Base-by-base conservation (phyloP, 2,888 invertebrate species). In the Drosophila lacicola region DNA sequence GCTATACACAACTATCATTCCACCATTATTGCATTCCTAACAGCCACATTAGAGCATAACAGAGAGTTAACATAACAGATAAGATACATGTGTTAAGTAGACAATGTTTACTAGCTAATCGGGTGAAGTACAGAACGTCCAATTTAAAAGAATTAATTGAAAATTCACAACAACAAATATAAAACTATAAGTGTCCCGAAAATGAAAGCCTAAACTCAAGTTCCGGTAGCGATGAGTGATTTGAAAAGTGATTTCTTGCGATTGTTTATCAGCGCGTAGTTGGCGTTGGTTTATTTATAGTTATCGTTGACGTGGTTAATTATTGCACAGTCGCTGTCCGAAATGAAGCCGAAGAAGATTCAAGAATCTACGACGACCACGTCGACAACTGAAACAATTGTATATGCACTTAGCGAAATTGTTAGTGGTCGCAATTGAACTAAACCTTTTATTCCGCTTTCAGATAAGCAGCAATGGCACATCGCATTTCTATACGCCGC, bases 401-500 rank as follows among this genome's bases (percentile, higher is more conserved):
- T 64, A 64, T 8, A 29, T 33, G 17, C 37, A 64, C 53, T 53
- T 17, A 1, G 11, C 6, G 0, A 6, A n/a, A 17, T 25, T 13
- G 4, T 5, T 25, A n/a, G n/a, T 14, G 10, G 19, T 3, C 11
- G 29, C 29, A 33, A 13, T 13, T 14, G 11, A 1, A 65, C 10
- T 21, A 44, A 37, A 4, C 2, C 14, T 29, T 9, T 37, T 36
- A 25, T 33, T n/a, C 37, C 25, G 14, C 13, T 56, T 69, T 5
- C 73, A 96, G 95, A 94, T 95, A 86, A 95, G 95, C 80, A 94
- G 95, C 62, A 95, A 95, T 93, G 95, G 96, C 90, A 95, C 95
- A 70, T 95, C 95, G 90, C 95, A 96, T 91, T 95, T 94, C 87
- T 96, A 95, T 89, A 94, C 94, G 74, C 92, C 93, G 33, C 92